A percentile compares a stretch with the other conserved stretches of the same genome.
These are phyloP conservation scores for Aurelia aurita DNA, from an alignment of 30 jellyfish, hydroid and myxozoan species.

Conservation along the genomic window DNA sequence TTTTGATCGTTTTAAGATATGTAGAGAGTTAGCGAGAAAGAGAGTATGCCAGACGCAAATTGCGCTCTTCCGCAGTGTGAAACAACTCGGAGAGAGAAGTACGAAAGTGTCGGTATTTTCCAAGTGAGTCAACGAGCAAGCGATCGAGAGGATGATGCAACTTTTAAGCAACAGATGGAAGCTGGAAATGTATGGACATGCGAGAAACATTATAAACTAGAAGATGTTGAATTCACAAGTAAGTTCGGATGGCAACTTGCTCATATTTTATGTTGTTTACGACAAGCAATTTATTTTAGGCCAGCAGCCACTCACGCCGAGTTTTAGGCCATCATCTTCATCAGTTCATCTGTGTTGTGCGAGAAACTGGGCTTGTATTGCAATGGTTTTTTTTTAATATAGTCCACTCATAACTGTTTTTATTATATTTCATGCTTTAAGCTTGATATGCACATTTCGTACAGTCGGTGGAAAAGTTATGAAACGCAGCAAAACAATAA, in stretches of 20 bases:
- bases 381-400: too few relatives aligned
- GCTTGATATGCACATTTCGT: too few relatives aligned
- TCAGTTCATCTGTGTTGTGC: too few relatives aligned
- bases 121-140: constrained; percentile 35
- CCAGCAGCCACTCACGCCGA: too few relatives aligned
- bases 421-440: too few relatives aligned
- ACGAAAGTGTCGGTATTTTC: constrained; percentile 41
- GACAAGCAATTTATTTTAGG: too few relatives aligned
- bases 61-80: constrained; percentile 58
- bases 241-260: not conserved
- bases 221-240: constrained; percentile 62
- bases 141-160: constrained; percentile 44
- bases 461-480: too few relatives aligned
- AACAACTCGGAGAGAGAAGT: constrained; percentile 51
- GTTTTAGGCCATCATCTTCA: too few relatives aligned
- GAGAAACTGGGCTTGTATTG: too few relatives aligned
- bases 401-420: too few relatives aligned
- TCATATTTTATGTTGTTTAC: too few relatives aligned
- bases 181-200: constrained; percentile 51
- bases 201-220: constrained; percentile 55
- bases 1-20: not conserved
- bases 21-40: not conserved
- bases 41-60: constrained; percentile 48
- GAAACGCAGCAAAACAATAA: too few relatives aligned
- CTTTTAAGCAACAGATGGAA: constrained; percentile 29